phyloP scores from a whole-genome alignment of 2,888 invertebrate species.

The Pelosia muscerda region DNA sequence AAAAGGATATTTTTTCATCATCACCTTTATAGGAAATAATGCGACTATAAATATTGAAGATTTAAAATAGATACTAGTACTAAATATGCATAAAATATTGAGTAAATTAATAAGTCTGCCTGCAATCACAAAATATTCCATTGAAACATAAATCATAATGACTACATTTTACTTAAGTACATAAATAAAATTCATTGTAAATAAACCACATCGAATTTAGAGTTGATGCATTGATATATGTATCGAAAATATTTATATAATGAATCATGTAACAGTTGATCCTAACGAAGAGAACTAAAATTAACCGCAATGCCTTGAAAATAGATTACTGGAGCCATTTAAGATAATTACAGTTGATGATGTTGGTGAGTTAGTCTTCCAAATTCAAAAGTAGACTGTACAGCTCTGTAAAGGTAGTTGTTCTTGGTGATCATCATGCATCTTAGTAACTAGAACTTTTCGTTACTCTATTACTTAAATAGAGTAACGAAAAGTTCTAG shows the following conservation, averaged over 20 bases:
- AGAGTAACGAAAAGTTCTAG: slow-evolving; percentile 5
- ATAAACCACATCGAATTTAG: slow-evolving; percentile 54
- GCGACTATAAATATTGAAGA: slow-evolving; percentile 59
- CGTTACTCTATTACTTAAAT: too few relatives aligned
- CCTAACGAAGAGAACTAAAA: slow-evolving; percentile 31
- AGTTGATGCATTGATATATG: slow-evolving; percentile 36
- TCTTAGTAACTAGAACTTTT: too few relatives aligned
- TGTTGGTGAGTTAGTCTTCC: slow-evolving; percentile 56
- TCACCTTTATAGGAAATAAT: slow-evolving; percentile 63
- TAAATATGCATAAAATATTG: slow-evolving; percentile 47
- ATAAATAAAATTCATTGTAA: slow-evolving; percentile 44
- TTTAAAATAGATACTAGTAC: slow-evolving; percentile 57
- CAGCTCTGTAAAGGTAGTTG: slow-evolving; percentile 20
- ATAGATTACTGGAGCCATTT: slow-evolving; percentile 29
- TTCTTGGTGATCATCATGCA: slow-evolving; percentile 10
- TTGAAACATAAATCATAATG: slow-evolving; percentile 32
- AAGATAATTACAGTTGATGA: slow-evolving; percentile 36
- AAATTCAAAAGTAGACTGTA: slow-evolving; percentile 42
- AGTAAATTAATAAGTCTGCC: slow-evolving; percentile 50
- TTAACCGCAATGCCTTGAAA: slow-evolving; percentile 37
- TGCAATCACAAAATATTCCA: slow-evolving; percentile 48
- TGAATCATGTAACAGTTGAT: slow-evolving; percentile 20
- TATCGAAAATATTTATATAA: slow-evolving; percentile 18
- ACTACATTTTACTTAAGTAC: slow-evolving; percentile 10
- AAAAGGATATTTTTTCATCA: slow-evolving; percentile 77